Evolutionary conservation across 2,113 vertebrate species (phyloP), one percentile per base, ranked within the genome.

Genomic region (Urocynchramus pylzowi): DNA sequence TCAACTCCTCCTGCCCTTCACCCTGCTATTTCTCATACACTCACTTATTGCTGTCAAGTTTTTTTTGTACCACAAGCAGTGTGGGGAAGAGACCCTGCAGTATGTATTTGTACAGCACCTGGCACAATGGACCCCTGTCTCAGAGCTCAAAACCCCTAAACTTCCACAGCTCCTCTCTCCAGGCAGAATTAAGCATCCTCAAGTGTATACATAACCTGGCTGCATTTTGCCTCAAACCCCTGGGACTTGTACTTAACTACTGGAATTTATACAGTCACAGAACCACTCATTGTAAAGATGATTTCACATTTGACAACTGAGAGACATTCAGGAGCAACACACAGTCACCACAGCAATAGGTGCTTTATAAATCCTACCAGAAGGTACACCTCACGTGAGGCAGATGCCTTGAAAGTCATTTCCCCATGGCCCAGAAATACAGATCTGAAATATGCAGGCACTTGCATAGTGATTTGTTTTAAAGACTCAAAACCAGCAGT

Each of bases 361-460:
- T 94, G 71, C 71, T 64, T 81, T 86, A 52, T 86, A 94, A 93
- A 89, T 70, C 67, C 81, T 44, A 85, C 60, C 93, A 95, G 75
- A 90, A 94, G 85, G 85, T 52, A 96, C 44, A 81, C 63, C 75
- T 93, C 67, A 91, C 74, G 30, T 0, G 1, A 96, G 68, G 78
- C 68, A 97, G 75, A 89, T 92, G 83, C 60, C 64, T 92, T 80
- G 60, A 86, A 78, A 96, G 85, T 68, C n/a, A 41, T 90, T 95
- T 95, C 85, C 82, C 78, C 30, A 27, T 41, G 60, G 79, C 64
- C 68, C 68, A 93, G 90, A 90, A 94, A 81, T 57, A 88, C 33
- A 75, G 56, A 78, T 73, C 79, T 94, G 88, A 78, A 92, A 84
- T 59, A 87, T 22, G 28, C 54, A 93, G 41, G 44, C 71, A 71